Base-by-base conservation (phyloP, 2,797 vertebrate genomes). In the Poecile montanus region DNA sequence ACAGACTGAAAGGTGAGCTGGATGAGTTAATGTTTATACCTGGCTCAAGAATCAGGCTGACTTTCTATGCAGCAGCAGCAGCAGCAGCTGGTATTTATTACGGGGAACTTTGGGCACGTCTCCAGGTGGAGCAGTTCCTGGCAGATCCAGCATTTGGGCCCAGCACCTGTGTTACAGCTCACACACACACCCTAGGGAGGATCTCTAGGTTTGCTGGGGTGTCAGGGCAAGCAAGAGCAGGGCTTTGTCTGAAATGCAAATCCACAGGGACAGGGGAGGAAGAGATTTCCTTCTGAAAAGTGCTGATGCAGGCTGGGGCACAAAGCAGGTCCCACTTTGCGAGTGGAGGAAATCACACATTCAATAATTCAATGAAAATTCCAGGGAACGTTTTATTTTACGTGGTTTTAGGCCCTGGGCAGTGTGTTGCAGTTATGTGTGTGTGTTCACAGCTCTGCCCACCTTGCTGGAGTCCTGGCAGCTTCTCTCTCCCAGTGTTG, bases 1-100 rank as follows among this genome's bases (percentile, higher is more conserved):
- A 22, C 47, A 84, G 79, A 11, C 70, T 73, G 91, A 51, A 95
- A 90, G 60, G 40, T 6, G 20, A 86, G 82, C 60, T 11, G 3
- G 42, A 32, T 84, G 73, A 90, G 90, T 75, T 88, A 51, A 83
- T 94, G 58, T 91, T 95, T 93, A 65, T 25, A 91, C 90, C 88
- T 94, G 65, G 13, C 80, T 66, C 65, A 54, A 70, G 79, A 67
- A 26, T 30, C 51, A 22, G 67, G 76, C 62, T 85, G 1, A 2
- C 32, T 88, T 81, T 62, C 56, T 75, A 15, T 30, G 68, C 88
- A 73, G 85, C 93, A 82, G 93, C 93, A 82, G 93, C 93, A 82
- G 93, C 91, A 91, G 85, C 83, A 93, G 85, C 87, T 92, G 79
- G 36, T 61, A 16, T 94, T 95, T 89, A 40, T 85, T 81, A 25